A percentile compares a stretch with the other conserved stretches of the same genome.
phyloP scores from a whole-genome alignment of 2,113 vertebrate genomes.

The Nymphicus hollandicus region DNA sequence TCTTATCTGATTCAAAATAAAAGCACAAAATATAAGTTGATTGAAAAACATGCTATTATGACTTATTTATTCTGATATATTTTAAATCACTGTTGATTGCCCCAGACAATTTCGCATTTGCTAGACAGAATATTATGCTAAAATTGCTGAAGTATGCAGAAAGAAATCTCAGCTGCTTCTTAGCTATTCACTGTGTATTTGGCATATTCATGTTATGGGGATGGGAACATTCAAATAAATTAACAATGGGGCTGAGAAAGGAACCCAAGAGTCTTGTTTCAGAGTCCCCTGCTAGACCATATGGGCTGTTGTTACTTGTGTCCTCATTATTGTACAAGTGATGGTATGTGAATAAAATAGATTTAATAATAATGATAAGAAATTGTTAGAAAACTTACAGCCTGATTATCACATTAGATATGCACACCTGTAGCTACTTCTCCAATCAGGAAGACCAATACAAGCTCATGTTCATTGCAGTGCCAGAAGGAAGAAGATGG shows the following conservation, averaged over 20 bases:
- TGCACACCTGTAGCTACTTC: neutral
- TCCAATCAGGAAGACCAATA: neutral
- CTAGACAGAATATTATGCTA: neutral
- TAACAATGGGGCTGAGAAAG: neutral
- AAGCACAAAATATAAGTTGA: neutral
- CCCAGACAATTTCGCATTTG: neutral
- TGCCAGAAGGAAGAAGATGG: neutral
- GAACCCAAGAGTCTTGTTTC: neutral
- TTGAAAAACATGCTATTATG: neutral
- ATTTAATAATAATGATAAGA: neutral
- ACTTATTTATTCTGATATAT: neutral
- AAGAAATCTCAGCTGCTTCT: neutral
- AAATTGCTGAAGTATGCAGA: slow-evolving; percentile 18
- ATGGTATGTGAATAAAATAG: neutral
- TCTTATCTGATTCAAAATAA: neutral
- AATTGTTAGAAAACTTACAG: neutral
- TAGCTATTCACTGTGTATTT: neutral
- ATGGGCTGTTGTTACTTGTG: neutral
- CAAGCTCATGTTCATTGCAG: neutral
- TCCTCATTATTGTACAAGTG: neutral
- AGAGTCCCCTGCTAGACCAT: neutral
- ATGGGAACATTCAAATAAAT: neutral
- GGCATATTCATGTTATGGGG: neutral
- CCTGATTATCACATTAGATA: neutral
- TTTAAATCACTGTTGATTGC: neutral